Conservation (phyloP, 2,888 invertebrate genomes). For the Lottia scabra region DNA sequence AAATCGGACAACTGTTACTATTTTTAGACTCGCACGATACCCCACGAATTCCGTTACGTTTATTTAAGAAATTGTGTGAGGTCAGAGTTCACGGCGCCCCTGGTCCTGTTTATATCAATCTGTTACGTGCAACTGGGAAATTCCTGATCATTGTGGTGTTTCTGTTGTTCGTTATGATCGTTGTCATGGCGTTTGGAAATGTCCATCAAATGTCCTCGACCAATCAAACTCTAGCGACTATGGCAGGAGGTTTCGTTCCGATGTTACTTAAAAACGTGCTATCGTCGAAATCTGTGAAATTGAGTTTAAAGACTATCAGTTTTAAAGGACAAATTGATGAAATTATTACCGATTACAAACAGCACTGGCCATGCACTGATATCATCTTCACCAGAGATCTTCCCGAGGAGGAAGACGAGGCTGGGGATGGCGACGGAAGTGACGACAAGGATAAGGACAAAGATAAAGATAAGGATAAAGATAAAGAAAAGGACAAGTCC, state of each 20-base stretch:
- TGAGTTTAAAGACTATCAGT: conserved; percentile 64
- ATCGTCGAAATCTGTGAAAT: conserved; percentile 58
- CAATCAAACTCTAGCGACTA: conserved; percentile 62
- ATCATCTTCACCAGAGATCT: conserved; percentile 49
- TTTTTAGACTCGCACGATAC: conserved; percentile 65
- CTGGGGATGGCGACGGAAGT: conserved; percentile 22
- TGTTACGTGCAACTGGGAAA: conserved; percentile 59
- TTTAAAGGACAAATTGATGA: conserved; percentile 65
- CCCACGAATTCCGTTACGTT: conserved; percentile 60
- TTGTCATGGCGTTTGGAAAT: conserved; percentile 64
- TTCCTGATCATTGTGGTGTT: conserved; percentile 64
- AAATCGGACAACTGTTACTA: conserved; percentile 62
- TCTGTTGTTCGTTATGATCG: conserved; percentile 63
- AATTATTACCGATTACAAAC: conserved; percentile 58
- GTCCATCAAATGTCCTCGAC: conserved; percentile 61
- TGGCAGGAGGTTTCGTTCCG: conserved; percentile 64
- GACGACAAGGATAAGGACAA: conserved; percentile 17
- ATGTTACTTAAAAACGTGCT: conserved; percentile 64
- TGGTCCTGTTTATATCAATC: conserved; percentile 63
- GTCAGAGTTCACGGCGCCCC: conserved; percentile 63
- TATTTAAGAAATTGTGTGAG: conserved; percentile 62
- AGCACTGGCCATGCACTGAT: conserved; percentile 64
- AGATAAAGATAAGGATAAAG: conserved; percentile 21
- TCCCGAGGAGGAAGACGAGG: conserved; percentile 37
- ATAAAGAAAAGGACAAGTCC: conserved; percentile 16